phyloP scores from a whole-genome alignment of 1,140 invertebrate species.

The Helicoverpa armigera region DNA sequence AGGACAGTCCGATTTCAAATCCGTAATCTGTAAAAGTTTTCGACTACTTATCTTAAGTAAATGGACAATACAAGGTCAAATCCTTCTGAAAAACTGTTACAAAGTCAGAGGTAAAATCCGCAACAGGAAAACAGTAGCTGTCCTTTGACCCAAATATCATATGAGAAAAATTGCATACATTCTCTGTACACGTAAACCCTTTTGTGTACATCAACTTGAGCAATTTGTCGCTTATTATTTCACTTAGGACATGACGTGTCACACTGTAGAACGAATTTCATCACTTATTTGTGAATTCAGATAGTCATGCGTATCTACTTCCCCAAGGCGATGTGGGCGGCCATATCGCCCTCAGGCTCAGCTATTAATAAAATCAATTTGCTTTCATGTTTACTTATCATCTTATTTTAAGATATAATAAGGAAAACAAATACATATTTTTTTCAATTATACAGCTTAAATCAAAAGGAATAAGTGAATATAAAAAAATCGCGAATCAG shows the following conservation, averaged over 20 bases:
- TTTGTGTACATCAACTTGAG: background rate
- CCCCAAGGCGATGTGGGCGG: conserved; percentile 14
- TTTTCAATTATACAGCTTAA: background rate
- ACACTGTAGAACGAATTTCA: conserved; percentile 1
- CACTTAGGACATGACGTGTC: background rate
- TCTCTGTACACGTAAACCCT: conserved; percentile 11
- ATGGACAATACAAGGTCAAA: background rate
- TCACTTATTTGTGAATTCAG: conserved; percentile 24
- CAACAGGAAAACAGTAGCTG: background rate
- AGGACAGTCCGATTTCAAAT: conserved; percentile 7
- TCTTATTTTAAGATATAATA: conserved; percentile 44
- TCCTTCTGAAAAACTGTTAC: background rate
- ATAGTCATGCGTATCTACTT: conserved; percentile 33
- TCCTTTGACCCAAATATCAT: background rate
- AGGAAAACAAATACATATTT: conserved; percentile 35
- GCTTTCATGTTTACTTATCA: conserved; percentile 39
- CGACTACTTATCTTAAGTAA: conserved; percentile 17
- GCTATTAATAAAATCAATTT: conserved; percentile 57
- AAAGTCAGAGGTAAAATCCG: conserved; percentile 2
- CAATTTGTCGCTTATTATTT: conserved; percentile 18
- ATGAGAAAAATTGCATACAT: conserved; percentile 21
- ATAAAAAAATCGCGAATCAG: conserved; percentile 2
- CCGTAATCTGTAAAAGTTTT: conserved; percentile 25
- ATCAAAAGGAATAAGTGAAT: background rate
- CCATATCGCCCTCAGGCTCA: conserved; percentile 4